Percentiles rank a stretch among this genome's conserved stretches.
Evolutionary conservation across 2,888 invertebrate genomes (phyloP).

Genomic region (Calameuta pallipes): DNA sequence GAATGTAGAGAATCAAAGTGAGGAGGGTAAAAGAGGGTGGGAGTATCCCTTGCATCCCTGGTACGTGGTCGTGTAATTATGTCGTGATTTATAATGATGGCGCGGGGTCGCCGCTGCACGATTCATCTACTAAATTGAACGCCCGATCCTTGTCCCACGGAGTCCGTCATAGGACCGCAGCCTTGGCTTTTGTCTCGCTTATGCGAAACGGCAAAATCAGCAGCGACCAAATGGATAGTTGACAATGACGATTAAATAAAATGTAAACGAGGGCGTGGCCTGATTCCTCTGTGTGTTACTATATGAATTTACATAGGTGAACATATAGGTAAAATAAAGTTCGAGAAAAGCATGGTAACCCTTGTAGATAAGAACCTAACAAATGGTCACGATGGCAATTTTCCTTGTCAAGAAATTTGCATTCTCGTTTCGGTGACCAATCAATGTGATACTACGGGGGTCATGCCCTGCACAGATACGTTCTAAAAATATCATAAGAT

Average conservation of each 20-base stretch:
- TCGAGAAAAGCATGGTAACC: neutral
- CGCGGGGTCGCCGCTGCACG: conserved; percentile 41
- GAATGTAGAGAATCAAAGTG: neutral
- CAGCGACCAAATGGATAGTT: neutral
- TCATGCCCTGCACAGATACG: neutral
- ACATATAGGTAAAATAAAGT: too few relatives aligned
- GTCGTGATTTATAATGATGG: conserved; percentile 58
- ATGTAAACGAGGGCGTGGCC: neutral
- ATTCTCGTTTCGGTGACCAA: neutral
- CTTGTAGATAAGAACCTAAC: neutral
- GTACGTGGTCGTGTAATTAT: conserved; percentile 50
- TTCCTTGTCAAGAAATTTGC: too few relatives aligned
- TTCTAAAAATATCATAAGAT: neutral
- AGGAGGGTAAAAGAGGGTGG: conserved; percentile 15
- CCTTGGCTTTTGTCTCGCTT: conserved; percentile 33
- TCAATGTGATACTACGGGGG: neutral
- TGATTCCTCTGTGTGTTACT: neutral
- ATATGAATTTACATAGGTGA: too few relatives aligned
- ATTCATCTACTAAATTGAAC: conserved; percentile 52
- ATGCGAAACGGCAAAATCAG: neutral
- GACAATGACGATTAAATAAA: neutral
- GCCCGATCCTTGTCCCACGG: conserved; percentile 46
- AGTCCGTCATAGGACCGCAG: conserved; percentile 39
- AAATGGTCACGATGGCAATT: neutral
- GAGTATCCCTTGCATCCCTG: conserved; percentile 36